Base-by-base conservation (phyloP, 2,113 vertebrate genomes). In the Hippopotamus amphibius region DNA sequence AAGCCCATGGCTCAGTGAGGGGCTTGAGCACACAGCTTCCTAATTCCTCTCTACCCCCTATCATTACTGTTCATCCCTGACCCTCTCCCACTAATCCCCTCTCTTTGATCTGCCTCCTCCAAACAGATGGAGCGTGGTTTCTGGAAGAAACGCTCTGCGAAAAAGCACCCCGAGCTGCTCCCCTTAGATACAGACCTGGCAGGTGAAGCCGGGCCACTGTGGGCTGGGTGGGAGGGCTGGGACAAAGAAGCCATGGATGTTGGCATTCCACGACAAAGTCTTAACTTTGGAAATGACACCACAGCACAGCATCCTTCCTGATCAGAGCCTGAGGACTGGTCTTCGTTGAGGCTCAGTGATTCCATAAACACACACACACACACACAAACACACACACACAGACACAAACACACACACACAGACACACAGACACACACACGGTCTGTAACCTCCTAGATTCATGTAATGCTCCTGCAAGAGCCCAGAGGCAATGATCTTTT, bases 71-170 rank as follows among this genome's bases (percentile, higher is more conserved):
- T 96, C 93, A 91, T 84, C 89, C 96, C 88, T 83, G 81, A 82
- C 55, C 87, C 91, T 93, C 71, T 63, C 65, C 94, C 68, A 68
- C 63, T 96, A 95, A 94, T 72, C 95, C 93, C 63, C 69, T 90
- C 71, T 81, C 85, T 94, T 63, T 72, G 12, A 95, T 86, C 93
- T 30, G 63, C 77, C 53, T 81, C 88, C 88, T 69, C 81, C 68
- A 50, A 84, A 88, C 96, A 97, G 98, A 96, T 85, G 90, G 92
- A 93, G 68, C 24, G 16, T 6, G 48, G 28, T 30, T 87, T 66
- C 59, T 8, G 68, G 83, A 84, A 50, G 41, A 43, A 72, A 80
- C 5, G 19, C 30, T 48, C 41, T 37, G 80, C 87, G 88, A 93
- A 82, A 77, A 88, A 77, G 72, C 92, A 93, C 68, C 80, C 77